Conservation (phyloP, 23 tunicate genomes). For the Halocynthia aurantium region DNA sequence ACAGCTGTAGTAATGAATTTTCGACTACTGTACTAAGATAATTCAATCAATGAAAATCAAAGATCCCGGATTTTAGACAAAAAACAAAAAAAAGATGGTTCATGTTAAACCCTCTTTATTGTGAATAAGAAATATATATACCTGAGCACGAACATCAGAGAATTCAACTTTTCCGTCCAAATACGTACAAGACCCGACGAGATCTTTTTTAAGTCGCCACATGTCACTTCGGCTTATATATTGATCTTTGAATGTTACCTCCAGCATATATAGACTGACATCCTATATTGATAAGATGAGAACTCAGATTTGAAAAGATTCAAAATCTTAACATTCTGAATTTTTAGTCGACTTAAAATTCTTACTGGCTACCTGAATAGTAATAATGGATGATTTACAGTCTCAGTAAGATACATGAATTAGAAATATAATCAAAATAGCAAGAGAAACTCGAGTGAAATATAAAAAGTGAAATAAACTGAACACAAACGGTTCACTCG, state of each 20-base stretch:
- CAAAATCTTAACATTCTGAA: no score
- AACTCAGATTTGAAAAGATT: no score
- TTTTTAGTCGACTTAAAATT: no score
- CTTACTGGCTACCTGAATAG: no score
- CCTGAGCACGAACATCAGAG: conserved; percentile 74
- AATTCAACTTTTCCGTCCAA: conserved; percentile 51
- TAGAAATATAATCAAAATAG: not conserved
- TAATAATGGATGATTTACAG: no score
- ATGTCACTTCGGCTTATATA: conserved; percentile 91
- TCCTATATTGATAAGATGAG: conserved; percentile 32
- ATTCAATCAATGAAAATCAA: not conserved
- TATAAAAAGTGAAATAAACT: not conserved
- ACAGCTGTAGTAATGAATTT: not conserved
- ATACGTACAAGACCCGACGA: conserved; percentile 67
- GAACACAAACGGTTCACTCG: not conserved
- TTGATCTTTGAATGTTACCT: conserved; percentile 84
- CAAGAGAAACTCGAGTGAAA: not conserved
- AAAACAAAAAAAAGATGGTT: not conserved
- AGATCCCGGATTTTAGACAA: not conserved
- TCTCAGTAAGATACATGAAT: not conserved
- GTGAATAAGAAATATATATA: conserved; percentile 4
- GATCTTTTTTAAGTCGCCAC: conserved; percentile 67
- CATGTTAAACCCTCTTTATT: not conserved
- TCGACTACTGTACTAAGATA: not conserved
- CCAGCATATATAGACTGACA: conserved; percentile 62